Evolutionary conservation across 2,113 vertebrate species (phyloP).

Genomic region (Mugil cephalus): DNA sequence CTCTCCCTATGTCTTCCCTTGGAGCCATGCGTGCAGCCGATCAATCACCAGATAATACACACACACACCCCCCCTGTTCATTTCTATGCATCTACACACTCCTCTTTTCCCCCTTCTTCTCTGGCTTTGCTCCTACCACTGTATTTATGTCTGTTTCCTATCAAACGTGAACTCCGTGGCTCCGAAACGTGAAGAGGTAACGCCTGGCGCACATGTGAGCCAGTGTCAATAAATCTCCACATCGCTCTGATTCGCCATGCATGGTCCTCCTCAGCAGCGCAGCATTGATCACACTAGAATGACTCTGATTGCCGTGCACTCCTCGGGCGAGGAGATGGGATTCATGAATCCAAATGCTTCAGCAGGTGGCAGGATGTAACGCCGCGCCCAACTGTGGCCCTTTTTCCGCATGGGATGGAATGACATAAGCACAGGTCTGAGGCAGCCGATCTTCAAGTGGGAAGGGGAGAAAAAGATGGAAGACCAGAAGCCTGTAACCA

Average conservation of each 20-base stretch:
- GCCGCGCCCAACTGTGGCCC: conserved; percentile 62
- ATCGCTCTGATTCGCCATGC: conserved; percentile 43
- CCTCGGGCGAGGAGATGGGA: conserved; percentile 51
- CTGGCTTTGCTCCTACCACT: background rate
- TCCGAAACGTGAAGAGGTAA: conserved; percentile 33
- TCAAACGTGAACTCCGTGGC: conserved; percentile 26
- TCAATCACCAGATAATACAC: conserved; percentile 82
- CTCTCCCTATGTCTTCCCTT: conserved; percentile 79
- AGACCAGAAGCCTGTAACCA: conserved; percentile 36
- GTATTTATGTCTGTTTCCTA: conserved; percentile 23
- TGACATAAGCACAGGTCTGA: conserved; percentile 56
- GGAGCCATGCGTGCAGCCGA: conserved; percentile 68
- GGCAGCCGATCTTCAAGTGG: conserved; percentile 61
- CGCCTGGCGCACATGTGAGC: conserved; percentile 32
- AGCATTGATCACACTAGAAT: conserved; percentile 67
- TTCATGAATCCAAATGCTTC: conserved; percentile 77
- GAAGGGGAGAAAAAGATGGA: conserved; percentile 34
- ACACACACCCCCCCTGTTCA: conserved; percentile 52
- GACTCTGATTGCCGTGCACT: conserved; percentile 62
- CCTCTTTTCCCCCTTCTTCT: background rate
- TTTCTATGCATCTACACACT: conserved; percentile 48
- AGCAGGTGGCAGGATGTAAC: conserved; percentile 70
- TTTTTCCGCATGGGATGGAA: conserved; percentile 66
- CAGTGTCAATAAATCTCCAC: conserved; percentile 47
- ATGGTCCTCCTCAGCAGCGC: conserved; percentile 43